Evolutionary conservation across 1,140 invertebrate genomes (phyloP), one percentile per base, ranked within the genome.

Genomic region (Cylas formicarius): DNA sequence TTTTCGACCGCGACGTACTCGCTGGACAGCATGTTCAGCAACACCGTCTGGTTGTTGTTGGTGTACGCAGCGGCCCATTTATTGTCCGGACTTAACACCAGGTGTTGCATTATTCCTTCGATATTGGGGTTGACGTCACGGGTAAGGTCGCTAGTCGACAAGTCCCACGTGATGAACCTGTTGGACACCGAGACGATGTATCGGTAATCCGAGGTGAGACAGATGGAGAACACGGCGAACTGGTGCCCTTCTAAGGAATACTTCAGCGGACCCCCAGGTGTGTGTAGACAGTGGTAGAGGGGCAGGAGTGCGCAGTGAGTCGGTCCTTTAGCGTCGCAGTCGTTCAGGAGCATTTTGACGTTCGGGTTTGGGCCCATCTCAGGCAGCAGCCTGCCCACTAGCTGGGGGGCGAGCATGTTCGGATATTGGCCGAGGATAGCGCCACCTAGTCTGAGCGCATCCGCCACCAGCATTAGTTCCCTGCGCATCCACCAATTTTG

Each of bases 211-310:
- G 87, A 84, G 0, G 91, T 96, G 7, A 97, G 67, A 29, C 82
- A 84, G 55, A 97, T 92, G 8, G 87, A 92, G 67, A 97, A 97
- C 0, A 97, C 91, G 0, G 94, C 94, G 67, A 97, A 98, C 58
- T 93, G 90, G 71, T 98, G 94, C 2, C 92, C 93, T 72, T 98
- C 95, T 24, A 98, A 65, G 1, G 93, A 97, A 62, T 96, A 97
- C 81, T 97, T 97, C 0, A 98, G 70, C 1, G 95, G 95, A 21
- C 95, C 95, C 34, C 95, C 95, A 11, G 95, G 95, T 1, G 94
- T 97, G 60, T 97, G 94, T 35, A 97, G 71, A 61, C 92, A 97
- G 66, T 97, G 93, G 67, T 94, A 93, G 0, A 89, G 76, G 0
- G 95, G 94, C 34, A 97, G 72, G 7, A 98, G 69, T 11, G 91